Conservation (phyloP, 2,888 invertebrate species). For the Ditylenchus weischeri region DNA sequence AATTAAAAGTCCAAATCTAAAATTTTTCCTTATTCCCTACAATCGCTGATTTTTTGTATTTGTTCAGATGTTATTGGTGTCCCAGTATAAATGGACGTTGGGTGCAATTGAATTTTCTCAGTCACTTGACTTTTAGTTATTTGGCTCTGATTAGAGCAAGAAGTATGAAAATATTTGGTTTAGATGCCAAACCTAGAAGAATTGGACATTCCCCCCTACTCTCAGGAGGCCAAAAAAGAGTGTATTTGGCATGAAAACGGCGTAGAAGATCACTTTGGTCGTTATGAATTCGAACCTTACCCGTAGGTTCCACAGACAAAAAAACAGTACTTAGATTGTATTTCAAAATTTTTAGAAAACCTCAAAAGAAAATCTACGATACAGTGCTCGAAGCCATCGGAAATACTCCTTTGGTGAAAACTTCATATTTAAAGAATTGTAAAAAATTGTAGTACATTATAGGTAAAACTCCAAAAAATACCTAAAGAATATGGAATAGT, state of each 20-base stretch:
- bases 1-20: no score
- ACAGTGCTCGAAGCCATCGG: constrained; percentile 55
- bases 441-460: background rate
- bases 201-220: constrained; percentile 7
- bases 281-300: constrained; percentile 37
- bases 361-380: constrained; percentile 41
- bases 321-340: background rate
- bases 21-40: no score
- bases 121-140: no score
- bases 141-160: no score
- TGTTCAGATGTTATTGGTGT: no score
- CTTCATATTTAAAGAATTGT: background rate
- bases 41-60: no score
- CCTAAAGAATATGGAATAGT: constrained; percentile 42
- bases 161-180: no score
- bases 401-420: constrained; percentile 52
- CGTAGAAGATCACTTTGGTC: constrained; percentile 36
- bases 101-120: no score
- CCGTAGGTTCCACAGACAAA: constrained; percentile 22
- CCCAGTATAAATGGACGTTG: no score
- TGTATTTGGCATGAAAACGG: constrained; percentile 36
- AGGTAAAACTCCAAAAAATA: constrained; percentile 18
- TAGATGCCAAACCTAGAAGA: constrained; percentile 6
- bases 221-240: constrained; percentile 28
- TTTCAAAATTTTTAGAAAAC: constrained; percentile 23